Base-by-base conservation (phyloP, 2,113 vertebrate genomes). In the Phyllopteryx taeniolatus region DNA sequence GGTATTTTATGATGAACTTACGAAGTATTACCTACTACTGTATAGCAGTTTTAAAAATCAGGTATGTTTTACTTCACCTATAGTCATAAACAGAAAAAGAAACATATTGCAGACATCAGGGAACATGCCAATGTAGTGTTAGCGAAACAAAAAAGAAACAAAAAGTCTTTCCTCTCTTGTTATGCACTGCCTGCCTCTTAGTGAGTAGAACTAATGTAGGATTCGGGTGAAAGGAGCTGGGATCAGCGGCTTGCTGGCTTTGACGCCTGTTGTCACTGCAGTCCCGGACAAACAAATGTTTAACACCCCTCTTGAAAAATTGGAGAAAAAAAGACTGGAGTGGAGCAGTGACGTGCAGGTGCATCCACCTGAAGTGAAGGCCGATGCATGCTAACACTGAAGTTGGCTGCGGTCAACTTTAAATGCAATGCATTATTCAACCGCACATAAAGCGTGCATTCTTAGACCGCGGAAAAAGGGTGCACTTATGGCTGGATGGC, bases 171-270 rank as follows among this genome's bases (percentile, higher is more conserved):
- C 86, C 90, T 93, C 88, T 93, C 87, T 90, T 91, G 92, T 92
- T 93, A 94, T 94, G 94, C 94, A 94, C 92, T 94, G 94, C 92
- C 93, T 94, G 93, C 93, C 92, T 94, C 91, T 92, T 90, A 92
- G 93, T 90, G 90, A 90, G 88, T 92, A 90, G 89, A 85, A 87
- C 93, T 92, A 92, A 91, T 73, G 89, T 92, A 92, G 92, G 90
- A 91, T 71, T 86, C 90, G 27, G 59, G 31, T 89, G 92, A 89
- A 83, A 88, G 91, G 92, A 89, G 92, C 92, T 91, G 90, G 90
- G 88, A 89, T 86, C 86, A 85, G 84, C 85, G 82, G 83, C 81
- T 81, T 85, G 86, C 82, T 82, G 77, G 79, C 68, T 79, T 70
- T 70, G 83, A 84, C 82, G 86, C 83, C 86, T 86, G 77, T 62